Evolutionary conservation across 2,113 vertebrate genomes (phyloP).

Genomic region (Gnathonemus longibarbis): DNA sequence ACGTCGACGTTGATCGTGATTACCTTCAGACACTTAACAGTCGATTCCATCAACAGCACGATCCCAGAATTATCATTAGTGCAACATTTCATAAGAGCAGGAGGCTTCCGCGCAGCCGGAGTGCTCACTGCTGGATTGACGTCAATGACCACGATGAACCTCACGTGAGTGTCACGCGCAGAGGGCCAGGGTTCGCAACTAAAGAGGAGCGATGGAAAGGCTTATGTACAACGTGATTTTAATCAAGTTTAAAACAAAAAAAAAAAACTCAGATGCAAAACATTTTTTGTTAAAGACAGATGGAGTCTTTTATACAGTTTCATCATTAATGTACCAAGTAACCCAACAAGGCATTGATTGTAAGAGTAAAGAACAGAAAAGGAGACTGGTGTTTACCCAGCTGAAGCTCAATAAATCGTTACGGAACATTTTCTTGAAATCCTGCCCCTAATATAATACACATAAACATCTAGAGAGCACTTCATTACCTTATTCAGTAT

Average conservation of each 20-base stretch:
- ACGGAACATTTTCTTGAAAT: background rate
- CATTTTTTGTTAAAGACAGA: slow-evolving; percentile 10
- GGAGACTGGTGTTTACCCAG: background rate
- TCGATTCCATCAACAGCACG: background rate
- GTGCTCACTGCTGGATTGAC: background rate
- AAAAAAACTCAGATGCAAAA: background rate
- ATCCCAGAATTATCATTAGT: background rate
- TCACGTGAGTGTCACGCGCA: background rate
- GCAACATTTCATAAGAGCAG: background rate
- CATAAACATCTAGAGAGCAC: slow-evolving; percentile 19
- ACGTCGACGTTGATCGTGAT: background rate
- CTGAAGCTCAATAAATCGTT: background rate
- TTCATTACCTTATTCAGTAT: slow-evolving; percentile 24
- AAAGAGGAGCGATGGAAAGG: background rate
- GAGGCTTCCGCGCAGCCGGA: background rate
- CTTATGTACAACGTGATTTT: background rate
- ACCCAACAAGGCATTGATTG: slow-evolving; percentile 13
- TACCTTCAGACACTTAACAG: background rate
- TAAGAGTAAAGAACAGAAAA: slow-evolving; percentile 10
- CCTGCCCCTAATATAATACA: slow-evolving; percentile 9
- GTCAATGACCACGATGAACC: background rate
- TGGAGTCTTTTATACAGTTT: background rate
- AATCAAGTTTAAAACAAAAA: background rate
- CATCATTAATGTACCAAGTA: slow-evolving; percentile 2
- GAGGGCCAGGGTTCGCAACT: background rate